These are phyloP conservation scores for Seriola rivoliana DNA, from an alignment of 2,113 vertebrate species.

Conservation along the genomic window DNA sequence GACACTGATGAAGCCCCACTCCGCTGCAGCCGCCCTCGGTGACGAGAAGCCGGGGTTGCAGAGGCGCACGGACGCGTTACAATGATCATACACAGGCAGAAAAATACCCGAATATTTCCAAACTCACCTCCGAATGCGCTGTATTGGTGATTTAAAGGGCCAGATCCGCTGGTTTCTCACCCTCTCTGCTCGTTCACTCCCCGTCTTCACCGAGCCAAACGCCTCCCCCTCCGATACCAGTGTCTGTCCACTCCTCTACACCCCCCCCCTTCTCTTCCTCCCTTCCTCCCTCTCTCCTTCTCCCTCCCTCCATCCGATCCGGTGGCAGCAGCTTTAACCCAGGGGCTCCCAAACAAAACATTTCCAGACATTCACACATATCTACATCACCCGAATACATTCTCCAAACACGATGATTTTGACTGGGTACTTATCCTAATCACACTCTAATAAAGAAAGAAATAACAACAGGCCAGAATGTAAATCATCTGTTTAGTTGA, in stretches of 20 bases:
- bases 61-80: slow-evolving; percentile 48
- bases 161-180: slow-evolving; percentile 79
- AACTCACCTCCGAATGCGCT: slow-evolving; percentile 84
- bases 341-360: slow-evolving; percentile 41
- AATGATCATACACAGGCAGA: slow-evolving; percentile 47
- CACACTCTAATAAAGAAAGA: background rate
- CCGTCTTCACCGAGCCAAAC: slow-evolving; percentile 80
- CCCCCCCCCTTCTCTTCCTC: slow-evolving; percentile 14
- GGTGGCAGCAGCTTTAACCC: slow-evolving; percentile 56
- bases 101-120: slow-evolving; percentile 69
- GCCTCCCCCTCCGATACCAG: slow-evolving; percentile 82
- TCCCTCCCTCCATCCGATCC: slow-evolving; percentile 56
- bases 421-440: background rate
- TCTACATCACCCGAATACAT: background rate
- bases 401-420: background rate
- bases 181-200: slow-evolving; percentile 77
- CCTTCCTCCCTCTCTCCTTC: slow-evolving; percentile 44
- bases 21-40: slow-evolving; percentile 69
- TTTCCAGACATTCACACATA: background rate
- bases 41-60: slow-evolving; percentile 46
- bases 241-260: slow-evolving; percentile 79
- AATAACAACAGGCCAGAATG: background rate
- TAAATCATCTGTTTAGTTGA: background rate
- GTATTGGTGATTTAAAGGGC: slow-evolving; percentile 84
- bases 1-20: slow-evolving; percentile 76